These are phyloP conservation scores for Pituophis catenifer DNA, from an alignment of 2,113 vertebrate species.

Conservation along the genomic window DNA sequence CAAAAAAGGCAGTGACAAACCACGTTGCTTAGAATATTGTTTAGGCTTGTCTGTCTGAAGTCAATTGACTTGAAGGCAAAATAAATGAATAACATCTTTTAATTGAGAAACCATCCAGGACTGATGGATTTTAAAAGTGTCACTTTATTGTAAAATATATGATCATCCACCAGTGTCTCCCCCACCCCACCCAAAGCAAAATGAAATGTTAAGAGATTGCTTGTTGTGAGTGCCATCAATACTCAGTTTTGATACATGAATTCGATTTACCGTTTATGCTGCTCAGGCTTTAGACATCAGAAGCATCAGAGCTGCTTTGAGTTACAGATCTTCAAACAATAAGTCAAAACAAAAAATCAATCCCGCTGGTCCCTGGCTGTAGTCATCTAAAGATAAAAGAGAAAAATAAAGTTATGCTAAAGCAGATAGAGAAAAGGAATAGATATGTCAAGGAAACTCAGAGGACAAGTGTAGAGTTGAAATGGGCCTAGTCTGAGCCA, in stretches of 20 bases:
- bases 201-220: slow-evolving; percentile 70
- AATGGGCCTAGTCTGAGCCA: slow-evolving; percentile 68
- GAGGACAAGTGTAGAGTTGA: slow-evolving; percentile 73
- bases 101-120: slow-evolving; percentile 23
- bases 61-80: neutral
- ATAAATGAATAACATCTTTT: neutral
- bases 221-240: slow-evolving; percentile 65
- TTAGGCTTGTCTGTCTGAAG: neutral
- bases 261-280: slow-evolving; percentile 88
- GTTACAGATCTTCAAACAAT: slow-evolving; percentile 95
- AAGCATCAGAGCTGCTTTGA: slow-evolving; percentile 90
- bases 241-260: slow-evolving; percentile 70
- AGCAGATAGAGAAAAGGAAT: slow-evolving; percentile 70
- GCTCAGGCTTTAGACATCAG: slow-evolving; percentile 87
- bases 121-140: slow-evolving; percentile 49
- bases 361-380: slow-evolving; percentile 80
- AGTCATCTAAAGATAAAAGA: slow-evolving; percentile 89
- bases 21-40: neutral
- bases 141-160: slow-evolving; percentile 62
- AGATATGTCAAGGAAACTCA: slow-evolving; percentile 69
- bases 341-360: slow-evolving; percentile 96
- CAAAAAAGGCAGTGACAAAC: neutral
- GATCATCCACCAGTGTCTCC: neutral
- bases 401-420: slow-evolving; percentile 84
- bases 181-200: slow-evolving; percentile 5